Conservation (phyloP, 2,888 invertebrate species). For the Diaprepes abbreviatus region DNA sequence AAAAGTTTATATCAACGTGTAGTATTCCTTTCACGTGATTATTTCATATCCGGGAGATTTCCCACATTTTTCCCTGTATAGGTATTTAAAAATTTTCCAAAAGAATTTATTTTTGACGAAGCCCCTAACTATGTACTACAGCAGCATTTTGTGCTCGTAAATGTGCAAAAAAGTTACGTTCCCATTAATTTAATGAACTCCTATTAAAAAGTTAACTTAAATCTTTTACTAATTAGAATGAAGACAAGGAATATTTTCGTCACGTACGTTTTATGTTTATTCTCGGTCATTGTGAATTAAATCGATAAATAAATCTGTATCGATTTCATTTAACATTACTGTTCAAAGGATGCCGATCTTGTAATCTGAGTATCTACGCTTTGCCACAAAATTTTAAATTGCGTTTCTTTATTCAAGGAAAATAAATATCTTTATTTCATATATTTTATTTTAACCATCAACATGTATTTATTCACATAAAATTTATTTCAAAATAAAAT, state of each 20-base stretch:
- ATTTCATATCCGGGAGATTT: too few species aligned
- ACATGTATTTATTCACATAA: background rate
- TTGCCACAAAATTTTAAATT: slow-evolving; percentile 18
- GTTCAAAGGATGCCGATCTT: slow-evolving; percentile 44
- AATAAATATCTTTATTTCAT: slow-evolving; percentile 30
- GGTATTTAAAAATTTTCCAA: too few species aligned
- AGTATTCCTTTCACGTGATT: too few species aligned
- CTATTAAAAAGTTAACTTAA: background rate
- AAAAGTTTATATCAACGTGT: too few species aligned
- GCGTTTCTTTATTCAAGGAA: slow-evolving; percentile 13
- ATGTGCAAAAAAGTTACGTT: background rate
- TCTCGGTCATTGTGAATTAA: slow-evolving; percentile 44
- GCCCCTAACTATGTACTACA: too few species aligned
- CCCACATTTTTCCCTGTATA: too few species aligned
- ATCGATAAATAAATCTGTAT: slow-evolving; percentile 48
- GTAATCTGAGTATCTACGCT: slow-evolving; percentile 25
- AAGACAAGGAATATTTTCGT: slow-evolving; percentile 30
- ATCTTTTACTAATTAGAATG: slow-evolving; percentile 37
- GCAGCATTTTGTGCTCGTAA: too few species aligned
- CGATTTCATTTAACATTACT: slow-evolving; percentile 44
- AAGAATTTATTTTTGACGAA: too few species aligned
- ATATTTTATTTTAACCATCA: background rate
- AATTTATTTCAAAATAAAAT: too few species aligned
- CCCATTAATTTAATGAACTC: background rate
- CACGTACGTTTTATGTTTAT: slow-evolving; percentile 40